Evolutionary conservation across 2,113 vertebrate species (phyloP).

Genomic region (Labeo catla): DNA sequence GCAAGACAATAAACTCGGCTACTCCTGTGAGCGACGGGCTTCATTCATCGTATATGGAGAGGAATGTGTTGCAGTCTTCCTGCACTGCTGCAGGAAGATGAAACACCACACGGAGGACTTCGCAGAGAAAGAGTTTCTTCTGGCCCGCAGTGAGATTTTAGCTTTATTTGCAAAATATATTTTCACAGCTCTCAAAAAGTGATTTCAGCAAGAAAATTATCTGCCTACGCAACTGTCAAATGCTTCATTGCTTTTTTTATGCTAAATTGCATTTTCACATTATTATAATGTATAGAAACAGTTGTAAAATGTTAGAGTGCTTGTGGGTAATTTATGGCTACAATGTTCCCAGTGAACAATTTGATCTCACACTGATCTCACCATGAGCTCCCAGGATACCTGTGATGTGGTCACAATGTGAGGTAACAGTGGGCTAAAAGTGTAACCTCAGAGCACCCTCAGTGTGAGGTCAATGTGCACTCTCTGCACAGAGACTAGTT

Average conservation of each 20-base stretch:
- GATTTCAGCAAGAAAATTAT: background rate
- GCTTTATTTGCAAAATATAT: background rate
- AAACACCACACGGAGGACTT: background rate
- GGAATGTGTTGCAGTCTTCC: slow-evolving; percentile 33
- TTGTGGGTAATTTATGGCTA: too few relatives aligned
- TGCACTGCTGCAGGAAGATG: slow-evolving; percentile 59
- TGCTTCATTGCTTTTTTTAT: background rate
- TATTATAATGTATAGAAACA: background rate
- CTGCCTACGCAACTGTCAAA: background rate
- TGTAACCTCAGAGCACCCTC: too few relatives aligned
- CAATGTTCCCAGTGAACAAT: too few relatives aligned
- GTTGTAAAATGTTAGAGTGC: too few relatives aligned
- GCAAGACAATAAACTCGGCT: slow-evolving; percentile 73
- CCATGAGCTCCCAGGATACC: too few relatives aligned
- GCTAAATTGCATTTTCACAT: background rate
- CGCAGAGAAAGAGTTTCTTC: background rate
- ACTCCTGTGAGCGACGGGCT: slow-evolving; percentile 68
- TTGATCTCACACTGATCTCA: too few relatives aligned
- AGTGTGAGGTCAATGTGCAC: too few relatives aligned
- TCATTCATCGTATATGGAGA: slow-evolving; percentile 63
- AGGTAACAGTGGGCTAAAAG: too few relatives aligned
- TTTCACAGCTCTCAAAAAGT: background rate
- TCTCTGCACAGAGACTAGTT: too few relatives aligned
- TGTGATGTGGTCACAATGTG: background rate
- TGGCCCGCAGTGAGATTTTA: slow-evolving; percentile 47